Percentiles rank a stretch among this genome's conserved stretches.
These are phyloP conservation scores for Clytia hemisphaerica DNA, from an alignment of 30 jellyfish, hydroid and myxozoan species.

Conservation along the genomic window DNA sequence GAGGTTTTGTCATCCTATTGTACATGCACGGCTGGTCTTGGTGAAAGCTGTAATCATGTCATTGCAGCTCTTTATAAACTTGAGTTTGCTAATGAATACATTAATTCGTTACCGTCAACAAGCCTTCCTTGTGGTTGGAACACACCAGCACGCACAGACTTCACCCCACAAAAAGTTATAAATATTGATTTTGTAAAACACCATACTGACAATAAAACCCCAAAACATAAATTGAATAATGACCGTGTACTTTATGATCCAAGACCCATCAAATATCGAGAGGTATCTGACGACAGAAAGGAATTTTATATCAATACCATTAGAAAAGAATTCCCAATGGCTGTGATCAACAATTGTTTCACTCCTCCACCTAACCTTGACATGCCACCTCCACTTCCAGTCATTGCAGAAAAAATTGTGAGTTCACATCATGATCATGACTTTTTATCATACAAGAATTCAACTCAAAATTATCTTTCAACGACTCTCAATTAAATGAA, in stretches of 20 bases:
- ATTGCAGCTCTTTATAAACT: conserved; percentile 33
- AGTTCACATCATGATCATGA: conserved; percentile 1
- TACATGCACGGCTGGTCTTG: conserved; percentile 37
- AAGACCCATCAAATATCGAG: not conserved
- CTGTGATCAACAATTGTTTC: conserved; percentile 6
- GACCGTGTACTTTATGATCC: conserved; percentile 17
- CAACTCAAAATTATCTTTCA: conserved; percentile 7
- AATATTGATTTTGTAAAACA: no score
- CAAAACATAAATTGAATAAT: conserved; percentile 2
- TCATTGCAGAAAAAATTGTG: conserved; percentile 12
- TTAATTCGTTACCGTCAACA: no score
- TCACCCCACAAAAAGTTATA: no score
- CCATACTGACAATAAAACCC: no score
- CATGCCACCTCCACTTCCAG: conserved; percentile 16
- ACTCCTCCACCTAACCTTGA: conserved; percentile 26
- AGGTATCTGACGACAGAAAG: not conserved
- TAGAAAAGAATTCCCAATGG: conserved; percentile 20
- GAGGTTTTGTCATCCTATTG: conserved; percentile 27
- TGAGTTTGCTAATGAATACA: no score
- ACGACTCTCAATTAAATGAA: conserved; percentile 7
- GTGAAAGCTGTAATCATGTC: conserved; percentile 39
- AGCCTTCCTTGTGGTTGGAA: no score
- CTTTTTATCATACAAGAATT: not conserved
- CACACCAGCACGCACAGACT: no score
- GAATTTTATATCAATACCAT: not conserved